phyloP scores from a whole-genome alignment of 2,797 vertebrate genomes.

The Propithecus perrieri region DNA sequence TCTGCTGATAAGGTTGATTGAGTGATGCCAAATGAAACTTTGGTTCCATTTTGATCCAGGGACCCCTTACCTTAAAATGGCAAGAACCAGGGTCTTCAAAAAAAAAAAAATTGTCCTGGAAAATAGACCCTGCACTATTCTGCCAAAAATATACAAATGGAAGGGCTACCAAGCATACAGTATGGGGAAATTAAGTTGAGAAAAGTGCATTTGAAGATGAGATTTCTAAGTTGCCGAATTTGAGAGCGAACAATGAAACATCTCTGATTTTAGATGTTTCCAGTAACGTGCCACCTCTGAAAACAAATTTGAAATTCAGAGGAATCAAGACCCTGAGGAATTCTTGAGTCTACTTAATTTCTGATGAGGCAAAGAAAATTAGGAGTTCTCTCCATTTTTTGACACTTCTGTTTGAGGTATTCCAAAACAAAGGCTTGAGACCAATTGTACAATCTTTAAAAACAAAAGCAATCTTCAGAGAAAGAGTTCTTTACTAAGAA shows the following conservation, averaged over 20 bases:
- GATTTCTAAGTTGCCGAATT: conserved; percentile 32
- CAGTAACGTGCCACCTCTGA: background rate
- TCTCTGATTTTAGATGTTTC: conserved; percentile 5
- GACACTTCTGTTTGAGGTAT: background rate
- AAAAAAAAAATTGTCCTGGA: background rate
- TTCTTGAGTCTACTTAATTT: background rate
- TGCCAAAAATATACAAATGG: background rate
- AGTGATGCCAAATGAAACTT: conserved; percentile 40
- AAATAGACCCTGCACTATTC: background rate
- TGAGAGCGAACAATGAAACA: background rate
- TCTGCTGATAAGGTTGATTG: conserved; percentile 42
- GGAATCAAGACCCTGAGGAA: background rate
- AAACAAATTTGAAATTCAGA: background rate
- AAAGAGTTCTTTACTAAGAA: background rate
- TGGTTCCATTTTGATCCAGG: conserved; percentile 55
- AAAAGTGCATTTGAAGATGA: background rate
- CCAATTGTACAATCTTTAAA: conserved; percentile 9
- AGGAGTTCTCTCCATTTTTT: conserved; percentile 4
- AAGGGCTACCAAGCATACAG: background rate
- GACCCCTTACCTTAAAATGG: conserved; percentile 6
- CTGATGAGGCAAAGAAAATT: background rate
- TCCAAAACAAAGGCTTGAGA: conserved; percentile 37
- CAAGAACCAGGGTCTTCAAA: conserved; percentile 15
- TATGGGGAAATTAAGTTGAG: background rate
- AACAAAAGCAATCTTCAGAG: background rate